Evolutionary conservation across 2,797 vertebrate species (phyloP), one percentile per base, ranked within the genome.

Genomic region (Nasua narica): DNA sequence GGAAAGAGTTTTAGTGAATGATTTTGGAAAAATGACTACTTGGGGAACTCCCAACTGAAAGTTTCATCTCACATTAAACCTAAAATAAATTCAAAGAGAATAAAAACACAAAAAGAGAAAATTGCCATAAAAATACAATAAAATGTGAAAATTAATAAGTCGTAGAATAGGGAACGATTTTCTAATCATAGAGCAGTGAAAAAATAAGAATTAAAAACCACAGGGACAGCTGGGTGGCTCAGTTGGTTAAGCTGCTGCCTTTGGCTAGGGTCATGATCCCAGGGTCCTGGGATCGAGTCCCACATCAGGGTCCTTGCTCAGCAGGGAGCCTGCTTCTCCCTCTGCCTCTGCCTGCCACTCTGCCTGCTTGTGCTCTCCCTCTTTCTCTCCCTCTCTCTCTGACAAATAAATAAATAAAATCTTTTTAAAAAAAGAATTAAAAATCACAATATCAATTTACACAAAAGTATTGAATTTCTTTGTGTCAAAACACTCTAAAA

Each of bases 31-130:
- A 95, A 91, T 60, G 67, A 87, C 52, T 83, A 78, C 18, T 54
- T 83, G 37, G 60, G 21, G 25, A 90, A 40, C 7, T 83, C 27
- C 37, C 48, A 69, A 54, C 1, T 54, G 12, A 89, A 88, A 83
- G 10, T 11, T 21, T 86, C 21, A 76, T 16, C 54, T 94, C 40
- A 69, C 21, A 60, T 94, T 54, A 77, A 82, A 82, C 37, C 7
- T 32, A 27, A 94, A 54, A 89, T 93, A 83, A 93, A 90, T 70
- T 76, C 37, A 90, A 35, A 14, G 56, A 85, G 14, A 92, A 91
- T 43, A 62, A 95, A 85, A 11, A 85, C 25, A 74, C 2, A 82
- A 46, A 58, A 58, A 74, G 67, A 40, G 21, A 48, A 94, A 90
- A 91, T n/a, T 82, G 23, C 13, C 58, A 76, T 76, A 52, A 90